These are phyloP conservation scores for Trogon melanurus DNA, from an alignment of 2,113 vertebrate species.

Conservation along the genomic window DNA sequence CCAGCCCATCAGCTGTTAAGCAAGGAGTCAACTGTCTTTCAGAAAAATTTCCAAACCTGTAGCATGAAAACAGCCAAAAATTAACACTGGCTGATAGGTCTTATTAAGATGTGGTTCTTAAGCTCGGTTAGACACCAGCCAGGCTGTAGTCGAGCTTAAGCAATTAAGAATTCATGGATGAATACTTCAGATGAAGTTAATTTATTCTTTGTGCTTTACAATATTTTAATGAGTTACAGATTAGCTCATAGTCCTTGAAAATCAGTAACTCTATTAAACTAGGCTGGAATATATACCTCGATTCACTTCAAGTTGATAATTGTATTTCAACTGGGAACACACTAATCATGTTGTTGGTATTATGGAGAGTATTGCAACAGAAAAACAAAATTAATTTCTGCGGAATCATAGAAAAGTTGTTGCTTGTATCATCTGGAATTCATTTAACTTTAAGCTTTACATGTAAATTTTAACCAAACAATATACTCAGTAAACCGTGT, in stretches of 20 bases:
- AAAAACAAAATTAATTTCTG: not conserved
- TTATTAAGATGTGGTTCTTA: not conserved
- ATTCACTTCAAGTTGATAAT: not conserved
- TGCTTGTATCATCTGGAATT: not conserved
- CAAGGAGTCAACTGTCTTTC: not conserved
- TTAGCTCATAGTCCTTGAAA: slow-evolving; percentile 34
- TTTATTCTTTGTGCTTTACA: slow-evolving; percentile 33
- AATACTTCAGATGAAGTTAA: slow-evolving; percentile 27
- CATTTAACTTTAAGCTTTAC: not conserved
- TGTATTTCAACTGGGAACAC: not conserved
- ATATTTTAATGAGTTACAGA: slow-evolving; percentile 41
- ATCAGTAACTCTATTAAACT: not conserved
- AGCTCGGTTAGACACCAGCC: not conserved
- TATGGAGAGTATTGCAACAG: not conserved
- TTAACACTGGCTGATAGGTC: not conserved
- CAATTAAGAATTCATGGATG: slow-evolving; percentile 50
- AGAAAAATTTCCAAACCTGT: not conserved
- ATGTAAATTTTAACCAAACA: not conserved
- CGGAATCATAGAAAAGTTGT: not conserved
- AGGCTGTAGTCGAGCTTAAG: slow-evolving; percentile 24
- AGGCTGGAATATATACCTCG: not conserved
- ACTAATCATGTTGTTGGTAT: not conserved
- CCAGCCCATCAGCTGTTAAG: not conserved
- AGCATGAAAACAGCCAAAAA: not conserved
- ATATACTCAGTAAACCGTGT: not conserved